A percentile compares a stretch with the other conserved stretches of the same genome.
These are phyloP conservation scores for Orthochromis indermauri DNA, from an alignment of 2,113 vertebrate species.

Conservation along the genomic window DNA sequence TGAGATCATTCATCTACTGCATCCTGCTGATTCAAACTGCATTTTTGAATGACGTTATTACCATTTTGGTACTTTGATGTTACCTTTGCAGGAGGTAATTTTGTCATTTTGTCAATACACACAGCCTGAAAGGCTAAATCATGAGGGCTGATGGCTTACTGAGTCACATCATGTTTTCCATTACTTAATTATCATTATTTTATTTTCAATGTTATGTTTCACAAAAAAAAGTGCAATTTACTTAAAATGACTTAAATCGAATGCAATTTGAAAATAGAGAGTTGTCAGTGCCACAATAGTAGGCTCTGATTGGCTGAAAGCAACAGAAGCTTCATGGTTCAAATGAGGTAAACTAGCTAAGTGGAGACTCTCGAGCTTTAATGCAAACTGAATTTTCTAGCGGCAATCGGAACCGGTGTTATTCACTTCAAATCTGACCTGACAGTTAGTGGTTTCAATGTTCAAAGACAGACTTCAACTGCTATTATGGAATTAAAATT, in stretches of 20 bases:
- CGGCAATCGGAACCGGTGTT: neutral
- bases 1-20: neutral
- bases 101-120: neutral
- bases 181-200: constrained; percentile 13
- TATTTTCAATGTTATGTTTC: neutral
- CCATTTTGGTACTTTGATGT: neutral
- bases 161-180: neutral
- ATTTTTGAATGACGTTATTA: neutral
- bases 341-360: neutral
- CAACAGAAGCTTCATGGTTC: neutral
- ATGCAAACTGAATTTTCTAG: neutral
- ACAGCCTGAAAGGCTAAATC: neutral
- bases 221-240: neutral
- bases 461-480: neutral
- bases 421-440: neutral
- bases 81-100: neutral
- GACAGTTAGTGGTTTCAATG: neutral
- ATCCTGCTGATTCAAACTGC: neutral
- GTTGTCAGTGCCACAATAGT: neutral
- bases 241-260: constrained; percentile 11
- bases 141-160: neutral
- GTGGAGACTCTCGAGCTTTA: neutral
- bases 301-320: neutral
- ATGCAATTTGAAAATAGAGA: neutral
- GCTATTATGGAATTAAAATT: neutral